phyloP scores from a whole-genome alignment of 2,888 invertebrate genomes.

The Dolichopus griseipennis region DNA sequence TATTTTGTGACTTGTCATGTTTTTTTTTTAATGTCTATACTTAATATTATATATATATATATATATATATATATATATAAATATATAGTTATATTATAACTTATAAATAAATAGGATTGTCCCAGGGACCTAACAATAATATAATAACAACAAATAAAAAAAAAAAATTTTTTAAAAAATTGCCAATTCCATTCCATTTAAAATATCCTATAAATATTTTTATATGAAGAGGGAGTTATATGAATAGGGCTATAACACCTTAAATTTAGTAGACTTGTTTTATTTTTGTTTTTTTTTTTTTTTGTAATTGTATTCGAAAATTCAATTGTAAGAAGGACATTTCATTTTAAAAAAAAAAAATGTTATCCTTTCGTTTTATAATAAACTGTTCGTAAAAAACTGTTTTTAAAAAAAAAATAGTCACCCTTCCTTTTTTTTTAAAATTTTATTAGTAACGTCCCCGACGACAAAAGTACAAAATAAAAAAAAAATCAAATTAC shows the following conservation, averaged over 20 bases:
- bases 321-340: too few relatives aligned
- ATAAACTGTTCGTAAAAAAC: neutral
- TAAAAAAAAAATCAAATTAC: too few relatives aligned
- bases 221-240: neutral
- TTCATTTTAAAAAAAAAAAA: neutral
- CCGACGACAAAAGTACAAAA: neutral
- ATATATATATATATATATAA: too few relatives aligned
- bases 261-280: neutral
- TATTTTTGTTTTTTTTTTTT: too few relatives aligned
- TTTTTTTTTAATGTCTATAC: neutral
- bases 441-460: neutral
- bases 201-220: neutral
- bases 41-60: too few relatives aligned
- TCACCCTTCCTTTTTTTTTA: neutral
- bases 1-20: neutral
- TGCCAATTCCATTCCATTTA: neutral
- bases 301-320: too few relatives aligned
- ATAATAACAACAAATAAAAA: neutral
- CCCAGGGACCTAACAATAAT: neutral
- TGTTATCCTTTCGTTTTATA: neutral
- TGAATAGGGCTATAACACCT: neutral
- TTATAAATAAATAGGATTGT: conserved; percentile 1
- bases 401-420: neutral
- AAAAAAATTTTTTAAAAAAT: too few relatives aligned
- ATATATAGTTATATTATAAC: neutral